phyloP scores from a whole-genome alignment of 2,113 vertebrate species.

The Nycticorax nycticorax region DNA sequence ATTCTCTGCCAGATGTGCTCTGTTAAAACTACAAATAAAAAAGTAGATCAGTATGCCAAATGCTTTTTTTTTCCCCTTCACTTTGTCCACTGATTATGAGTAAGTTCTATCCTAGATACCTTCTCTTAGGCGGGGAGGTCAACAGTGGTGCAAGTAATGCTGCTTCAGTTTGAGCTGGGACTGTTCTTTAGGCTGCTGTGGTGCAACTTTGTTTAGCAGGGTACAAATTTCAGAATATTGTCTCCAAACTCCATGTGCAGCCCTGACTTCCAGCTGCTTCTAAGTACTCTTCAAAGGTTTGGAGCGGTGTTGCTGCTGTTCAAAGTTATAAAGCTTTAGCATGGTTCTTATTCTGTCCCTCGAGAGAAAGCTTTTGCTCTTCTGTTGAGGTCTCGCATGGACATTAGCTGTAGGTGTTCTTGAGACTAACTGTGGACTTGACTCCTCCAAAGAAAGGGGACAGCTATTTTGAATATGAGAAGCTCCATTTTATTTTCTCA shows the following conservation, averaged over 20 bases:
- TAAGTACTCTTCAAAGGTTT: neutral
- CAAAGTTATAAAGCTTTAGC: neutral
- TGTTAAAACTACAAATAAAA: neutral
- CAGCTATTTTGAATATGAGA: neutral
- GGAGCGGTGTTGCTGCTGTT: neutral
- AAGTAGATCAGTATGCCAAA: neutral
- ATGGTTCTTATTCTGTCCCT: neutral
- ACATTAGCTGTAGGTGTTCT: neutral
- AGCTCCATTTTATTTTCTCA: neutral
- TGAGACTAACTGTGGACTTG: neutral
- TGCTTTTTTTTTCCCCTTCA: neutral
- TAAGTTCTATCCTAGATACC: neutral
- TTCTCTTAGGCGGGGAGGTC: neutral
- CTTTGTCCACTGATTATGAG: neutral
- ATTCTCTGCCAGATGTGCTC: neutral
- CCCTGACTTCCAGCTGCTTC: neutral
- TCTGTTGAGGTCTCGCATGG: neutral
- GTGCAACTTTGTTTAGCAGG: neutral
- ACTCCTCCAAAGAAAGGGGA: neutral
- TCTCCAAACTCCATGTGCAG: neutral
- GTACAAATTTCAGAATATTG: neutral
- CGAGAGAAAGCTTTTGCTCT: neutral
- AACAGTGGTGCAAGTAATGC: neutral
- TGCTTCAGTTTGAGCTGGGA: neutral
- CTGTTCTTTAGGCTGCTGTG: neutral